Base-by-base conservation (phyloP, 2,888 invertebrate species). In the Rhamphomyia laevipes region DNA sequence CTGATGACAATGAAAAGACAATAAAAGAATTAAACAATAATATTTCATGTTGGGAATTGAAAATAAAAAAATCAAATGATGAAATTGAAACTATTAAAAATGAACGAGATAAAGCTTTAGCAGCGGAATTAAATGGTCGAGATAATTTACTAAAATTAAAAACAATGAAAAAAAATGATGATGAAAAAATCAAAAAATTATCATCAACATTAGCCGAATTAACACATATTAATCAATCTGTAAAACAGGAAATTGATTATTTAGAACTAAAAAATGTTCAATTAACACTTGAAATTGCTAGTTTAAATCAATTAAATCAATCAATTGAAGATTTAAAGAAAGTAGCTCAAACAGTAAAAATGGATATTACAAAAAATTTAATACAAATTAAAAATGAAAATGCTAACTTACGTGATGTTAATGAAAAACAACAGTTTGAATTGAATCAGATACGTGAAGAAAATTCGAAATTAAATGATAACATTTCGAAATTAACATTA, bases 241-340 rank as follows among this genome's bases (percentile, higher is more conserved):
- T 46, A 12, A 54, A 56, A 40, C 35, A 43, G 3, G 55, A 60
- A 13, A 43, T 63, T 5, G 51, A 51, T 17, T 49, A 46, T 3
- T 43, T 55, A 2, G 63, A 67, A 41, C 49, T 57, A n/a, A 48
- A 52, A 7, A 61, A 61, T 48, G 58, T 61, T 5, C 52, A 54
- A 18, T 51, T 67, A 10, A 57, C 56, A 46, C 51, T 58, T 7
- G 64, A 67, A 50, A 54, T 65, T 23, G 63, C 61, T 11, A 60
- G 55, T 1, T 56, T 65, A 3, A 64, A 63, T 35, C 51, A 61
- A 18, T 49, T 64, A 4, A 50, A 55, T 15, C 52, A 56, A 50
- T 21, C 53, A 10, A 51, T 33, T 43, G 48, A 52, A 17, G 56
- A 57, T 27, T 45, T 50, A 13, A 23, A 46, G 2, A 55, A 55